Evolutionary conservation across 2,797 vertebrate species (phyloP).

Genomic region (Cuniculus paca): DNA sequence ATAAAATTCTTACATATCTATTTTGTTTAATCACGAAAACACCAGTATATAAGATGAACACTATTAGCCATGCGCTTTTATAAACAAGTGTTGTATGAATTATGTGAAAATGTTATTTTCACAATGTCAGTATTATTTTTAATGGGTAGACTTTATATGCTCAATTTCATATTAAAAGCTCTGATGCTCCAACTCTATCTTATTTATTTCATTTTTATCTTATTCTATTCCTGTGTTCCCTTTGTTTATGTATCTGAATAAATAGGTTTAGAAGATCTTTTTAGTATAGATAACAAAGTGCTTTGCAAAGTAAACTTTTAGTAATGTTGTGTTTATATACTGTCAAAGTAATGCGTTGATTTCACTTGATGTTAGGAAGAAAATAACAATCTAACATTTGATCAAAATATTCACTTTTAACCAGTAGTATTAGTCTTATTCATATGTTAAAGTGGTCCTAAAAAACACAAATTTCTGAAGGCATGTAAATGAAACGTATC

Average conservation of each 20-base stretch:
- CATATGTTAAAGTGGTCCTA: background rate
- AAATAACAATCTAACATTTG: constrained; percentile 23
- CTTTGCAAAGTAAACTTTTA: constrained; percentile 54
- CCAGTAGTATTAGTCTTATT: background rate
- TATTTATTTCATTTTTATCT: constrained; percentile 40
- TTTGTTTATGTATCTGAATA: constrained; percentile 30
- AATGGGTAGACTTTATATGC: constrained; percentile 41
- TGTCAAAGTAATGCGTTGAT: constrained; percentile 22
- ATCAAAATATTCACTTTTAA: constrained; percentile 55
- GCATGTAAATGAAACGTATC: background rate
- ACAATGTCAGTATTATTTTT: constrained; percentile 54
- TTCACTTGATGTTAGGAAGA: constrained; percentile 45
- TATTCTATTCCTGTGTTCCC: background rate
- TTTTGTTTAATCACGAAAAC: constrained; percentile 55
- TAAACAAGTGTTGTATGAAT: background rate
- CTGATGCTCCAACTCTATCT: background rate
- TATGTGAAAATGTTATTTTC: constrained; percentile 60
- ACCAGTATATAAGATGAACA: constrained; percentile 5
- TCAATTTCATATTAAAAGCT: constrained; percentile 46
- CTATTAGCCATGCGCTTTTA: constrained; percentile 48
- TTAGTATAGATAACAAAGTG: background rate
- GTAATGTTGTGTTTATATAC: background rate
- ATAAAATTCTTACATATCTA: constrained; percentile 56
- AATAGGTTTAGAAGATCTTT: constrained; percentile 60
- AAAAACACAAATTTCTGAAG: background rate